Conservation (phyloP, 2,113 vertebrate genomes). For the Leuciscus idus region DNA sequence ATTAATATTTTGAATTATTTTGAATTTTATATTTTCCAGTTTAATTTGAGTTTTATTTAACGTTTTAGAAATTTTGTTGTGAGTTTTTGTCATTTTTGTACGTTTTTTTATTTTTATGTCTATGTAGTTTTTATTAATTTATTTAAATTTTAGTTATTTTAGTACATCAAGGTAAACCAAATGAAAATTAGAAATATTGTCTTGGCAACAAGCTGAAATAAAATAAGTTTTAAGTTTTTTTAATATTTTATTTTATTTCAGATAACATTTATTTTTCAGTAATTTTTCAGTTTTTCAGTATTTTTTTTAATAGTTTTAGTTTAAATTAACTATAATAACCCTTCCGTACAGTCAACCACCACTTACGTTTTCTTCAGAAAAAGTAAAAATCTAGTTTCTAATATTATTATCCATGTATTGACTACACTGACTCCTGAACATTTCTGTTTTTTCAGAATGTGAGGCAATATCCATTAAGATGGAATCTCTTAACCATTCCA, state of each 20-base stretch:
- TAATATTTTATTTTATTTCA: background rate
- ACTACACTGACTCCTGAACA: background rate
- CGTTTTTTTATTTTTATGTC: no score
- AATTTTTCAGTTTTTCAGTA: background rate
- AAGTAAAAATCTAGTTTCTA: no score
- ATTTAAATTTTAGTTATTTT: background rate
- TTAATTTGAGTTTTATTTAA: no score
- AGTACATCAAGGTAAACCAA: background rate
- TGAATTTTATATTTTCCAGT: no score
- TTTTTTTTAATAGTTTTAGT: background rate
- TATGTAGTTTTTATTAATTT: no score
- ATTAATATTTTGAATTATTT: no score
- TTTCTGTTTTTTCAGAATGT: constrained; percentile 62
- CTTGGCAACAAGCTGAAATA: no score
- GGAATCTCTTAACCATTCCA: constrained; percentile 41
- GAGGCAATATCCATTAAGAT: constrained; percentile 59
- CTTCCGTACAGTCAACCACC: background rate
- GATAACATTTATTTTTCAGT: background rate
- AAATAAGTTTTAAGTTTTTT: background rate
- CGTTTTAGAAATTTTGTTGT: no score
- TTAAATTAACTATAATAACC: background rate
- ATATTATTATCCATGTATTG: background rate
- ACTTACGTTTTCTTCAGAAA: no score
- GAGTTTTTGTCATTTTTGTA: no score
- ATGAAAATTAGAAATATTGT: background rate